Base-by-base conservation (phyloP, 2,113 vertebrate genomes). In the Heliornis fulica region DNA sequence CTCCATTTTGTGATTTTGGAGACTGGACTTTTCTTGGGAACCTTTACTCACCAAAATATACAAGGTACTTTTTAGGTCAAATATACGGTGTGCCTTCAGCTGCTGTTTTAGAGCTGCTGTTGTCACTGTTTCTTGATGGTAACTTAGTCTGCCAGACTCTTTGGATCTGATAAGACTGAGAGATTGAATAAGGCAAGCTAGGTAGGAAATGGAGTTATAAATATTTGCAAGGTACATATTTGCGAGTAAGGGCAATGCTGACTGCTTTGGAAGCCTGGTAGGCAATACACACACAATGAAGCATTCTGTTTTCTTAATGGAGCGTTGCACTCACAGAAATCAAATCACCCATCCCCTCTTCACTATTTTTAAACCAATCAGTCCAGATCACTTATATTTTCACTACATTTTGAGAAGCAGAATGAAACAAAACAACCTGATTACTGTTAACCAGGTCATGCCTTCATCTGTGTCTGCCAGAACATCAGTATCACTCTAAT, bases 231-330 rank as follows among this genome's bases (percentile, higher is more conserved):
- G 36, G 76, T 51, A 46, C 76, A 60, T 71, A 88, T 94, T 85
- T 96, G 59, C 3, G 16, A 95, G 63, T 59, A 78, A 86, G 56
- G 95, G 76, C 63, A 88, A 63, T 28, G 26, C 21, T 92, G 80
- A 40, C 64, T 64, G 56, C 77, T 95, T 77, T 92, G 93, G 68
- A 89, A 86, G 56, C 4, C 0, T 22, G 15, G 11, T 56, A 78
- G 64, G 85, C 83, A 83, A 79, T 91, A 46, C 65, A 61, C 43
- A 81, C 31, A 94, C 76, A 96, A 69, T 94, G 76, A 89, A 86
- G 56, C 70, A 92, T 93, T 97, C 64, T 92, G 21, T 87, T 96
- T 96, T 90, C 83, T 56, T 93, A 92, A 89, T 92, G 56, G 90
- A 96, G 60, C 90, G 0, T 93, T 96, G 32, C 84, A 77, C 10